phyloP scores from a whole-genome alignment of 2,113 vertebrate genomes.

The Petroica traversi region DNA sequence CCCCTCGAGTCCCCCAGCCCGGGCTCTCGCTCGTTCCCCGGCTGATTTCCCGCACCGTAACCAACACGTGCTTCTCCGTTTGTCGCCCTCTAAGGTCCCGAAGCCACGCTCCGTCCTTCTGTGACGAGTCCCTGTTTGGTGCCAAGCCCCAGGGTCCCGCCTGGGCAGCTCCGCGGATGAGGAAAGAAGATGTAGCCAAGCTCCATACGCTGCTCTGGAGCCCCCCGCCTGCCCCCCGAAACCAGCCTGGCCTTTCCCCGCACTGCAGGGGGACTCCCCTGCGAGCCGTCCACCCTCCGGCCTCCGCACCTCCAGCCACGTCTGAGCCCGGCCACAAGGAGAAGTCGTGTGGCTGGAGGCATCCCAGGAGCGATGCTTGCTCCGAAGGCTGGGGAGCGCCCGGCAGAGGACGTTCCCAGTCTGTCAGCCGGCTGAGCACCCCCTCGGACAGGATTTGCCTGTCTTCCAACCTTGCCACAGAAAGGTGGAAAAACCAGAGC shows the following conservation, averaged over 20 bases:
- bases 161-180: constrained; percentile 21
- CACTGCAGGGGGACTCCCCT: background rate
- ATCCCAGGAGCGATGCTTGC: background rate
- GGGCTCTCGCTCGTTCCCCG: background rate
- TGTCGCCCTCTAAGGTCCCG: constrained; percentile 29
- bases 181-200: constrained; percentile 43
- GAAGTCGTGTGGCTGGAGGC: background rate
- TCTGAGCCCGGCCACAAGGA: fast-evolving
- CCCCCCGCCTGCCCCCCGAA: constrained; percentile 27
- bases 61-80: background rate
- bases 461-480: background rate
- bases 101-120: constrained; percentile 69
- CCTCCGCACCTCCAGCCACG: fast-evolving
- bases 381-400: background rate
- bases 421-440: background rate
- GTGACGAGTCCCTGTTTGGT: constrained; percentile 77
- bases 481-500: background rate
- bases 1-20: background rate
- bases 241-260: background rate
- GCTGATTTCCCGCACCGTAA: background rate
- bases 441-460: background rate
- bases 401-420: background rate
- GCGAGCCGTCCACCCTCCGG: background rate
- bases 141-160: background rate
- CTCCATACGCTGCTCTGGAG: constrained; percentile 73